phyloP scores from a whole-genome alignment of 2,888 invertebrate species.

The Bimastos eiseni region DNA sequence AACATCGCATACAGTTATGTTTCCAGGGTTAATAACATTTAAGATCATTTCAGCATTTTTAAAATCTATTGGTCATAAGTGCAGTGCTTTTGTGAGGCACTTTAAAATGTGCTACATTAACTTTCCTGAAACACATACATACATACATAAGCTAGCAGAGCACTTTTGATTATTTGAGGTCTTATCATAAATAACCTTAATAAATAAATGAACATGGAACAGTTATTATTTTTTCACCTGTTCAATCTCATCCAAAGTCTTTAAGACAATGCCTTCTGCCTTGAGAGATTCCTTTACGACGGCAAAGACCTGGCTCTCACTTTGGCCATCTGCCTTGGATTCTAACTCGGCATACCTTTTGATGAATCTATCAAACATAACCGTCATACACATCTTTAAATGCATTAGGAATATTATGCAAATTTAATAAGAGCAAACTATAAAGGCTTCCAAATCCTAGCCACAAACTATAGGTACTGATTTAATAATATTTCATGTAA shows the following conservation, averaged over 20 bases:
- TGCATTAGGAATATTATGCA: neutral
- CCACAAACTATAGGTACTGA: neutral
- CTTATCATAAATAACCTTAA: too few relatives aligned
- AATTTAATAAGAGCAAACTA: neutral
- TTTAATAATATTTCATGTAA: too few relatives aligned
- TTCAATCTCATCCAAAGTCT: slow-evolving; percentile 14
- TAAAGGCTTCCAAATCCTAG: neutral
- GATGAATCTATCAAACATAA: slow-evolving; percentile 29
- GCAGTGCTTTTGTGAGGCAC: too few relatives aligned
- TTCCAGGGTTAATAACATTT: too few relatives aligned
- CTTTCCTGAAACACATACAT: too few relatives aligned
- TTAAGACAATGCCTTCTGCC: slow-evolving; percentile 32
- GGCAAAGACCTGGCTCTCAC: slow-evolving; percentile 29
- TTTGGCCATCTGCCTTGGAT: neutral
- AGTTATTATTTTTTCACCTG: neutral
- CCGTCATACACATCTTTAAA: neutral
- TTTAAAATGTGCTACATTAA: too few relatives aligned
- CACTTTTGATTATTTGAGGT: too few relatives aligned
- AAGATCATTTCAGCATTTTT: too few relatives aligned
- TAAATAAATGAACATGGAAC: too few relatives aligned
- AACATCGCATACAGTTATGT: too few relatives aligned
- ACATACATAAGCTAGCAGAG: too few relatives aligned
- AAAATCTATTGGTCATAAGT: too few relatives aligned
- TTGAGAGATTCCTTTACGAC: slow-evolving; percentile 27
- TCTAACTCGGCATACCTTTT: slow-evolving; percentile 33